A percentile compares a stretch with the other conserved stretches of the same genome.
phyloP scores from a whole-genome alignment of 2,888 invertebrate genomes.

The Euzophera pinguis region DNA sequence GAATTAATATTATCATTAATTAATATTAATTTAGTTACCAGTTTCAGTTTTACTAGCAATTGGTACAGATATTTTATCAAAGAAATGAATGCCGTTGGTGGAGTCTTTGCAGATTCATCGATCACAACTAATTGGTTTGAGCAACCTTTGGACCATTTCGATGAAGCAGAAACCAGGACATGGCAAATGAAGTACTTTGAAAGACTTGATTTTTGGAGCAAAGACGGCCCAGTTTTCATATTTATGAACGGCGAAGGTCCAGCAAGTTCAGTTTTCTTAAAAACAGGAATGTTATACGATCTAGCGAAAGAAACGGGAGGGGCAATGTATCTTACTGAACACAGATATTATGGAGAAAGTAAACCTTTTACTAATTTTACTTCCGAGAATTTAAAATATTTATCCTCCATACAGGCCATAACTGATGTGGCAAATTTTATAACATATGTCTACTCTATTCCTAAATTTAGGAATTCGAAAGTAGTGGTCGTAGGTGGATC shows the following conservation, averaged over 20 bases:
- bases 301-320: constrained; percentile 64
- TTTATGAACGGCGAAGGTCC: constrained; percentile 57
- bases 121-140: constrained; percentile 45
- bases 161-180: constrained; percentile 39
- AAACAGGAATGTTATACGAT: constrained; percentile 52
- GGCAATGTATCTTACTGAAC: constrained; percentile 58
- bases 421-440: constrained; percentile 55
- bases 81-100: constrained; percentile 31
- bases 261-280: constrained; percentile 43
- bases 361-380: constrained; percentile 48
- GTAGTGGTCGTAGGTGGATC: constrained; percentile 65
- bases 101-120: constrained; percentile 25
- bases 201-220: constrained; percentile 48
- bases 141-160: constrained; percentile 61
- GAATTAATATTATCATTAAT: constrained; percentile 25
- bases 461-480: constrained; percentile 45
- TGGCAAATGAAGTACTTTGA: constrained; percentile 66
- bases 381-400: constrained; percentile 47
- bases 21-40: constrained; percentile 26
- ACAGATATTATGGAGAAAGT: constrained; percentile 43
- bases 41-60: constrained; percentile 37
- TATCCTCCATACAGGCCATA: constrained; percentile 58
- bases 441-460: constrained; percentile 36
- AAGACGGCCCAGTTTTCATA: constrained; percentile 53
- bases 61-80: constrained; percentile 40